phyloP scores from a whole-genome alignment of 2,797 vertebrate genomes.

The Lepus townsendii region DNA sequence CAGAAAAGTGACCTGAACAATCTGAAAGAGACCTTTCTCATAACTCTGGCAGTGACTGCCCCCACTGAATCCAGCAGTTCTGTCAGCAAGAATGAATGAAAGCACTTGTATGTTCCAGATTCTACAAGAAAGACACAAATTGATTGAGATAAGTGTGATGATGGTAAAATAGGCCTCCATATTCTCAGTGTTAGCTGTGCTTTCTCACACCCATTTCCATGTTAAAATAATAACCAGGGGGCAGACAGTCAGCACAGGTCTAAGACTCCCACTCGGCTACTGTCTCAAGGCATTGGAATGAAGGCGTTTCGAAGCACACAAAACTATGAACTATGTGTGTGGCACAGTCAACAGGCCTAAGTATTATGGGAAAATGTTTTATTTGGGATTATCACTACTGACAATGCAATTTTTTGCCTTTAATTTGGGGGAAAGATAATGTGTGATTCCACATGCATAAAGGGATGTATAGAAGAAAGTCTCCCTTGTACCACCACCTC shows the following conservation, averaged over 20 bases:
- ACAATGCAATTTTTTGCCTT: constrained; percentile 7
- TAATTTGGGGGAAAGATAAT: not conserved
- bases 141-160: not conserved
- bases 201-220: not conserved
- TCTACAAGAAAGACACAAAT: constrained; percentile 5
- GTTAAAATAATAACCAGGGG: not conserved
- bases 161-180: not conserved
- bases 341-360: not conserved
- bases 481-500: not conserved
- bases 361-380: not conserved
- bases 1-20: not conserved
- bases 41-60: not conserved
- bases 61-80: not conserved
- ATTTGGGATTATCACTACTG: not conserved
- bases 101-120: not conserved
- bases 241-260: not conserved
- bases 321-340: not conserved
- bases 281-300: not conserved
- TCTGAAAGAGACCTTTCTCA: not conserved
- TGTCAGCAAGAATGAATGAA: not conserved
- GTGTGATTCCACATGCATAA: not conserved
- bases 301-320: not conserved
- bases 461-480: not conserved
- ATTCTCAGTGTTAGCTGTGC: not conserved
- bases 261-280: not conserved